A percentile compares a stretch with the other conserved stretches of the same genome.
Conservation (phyloP, 2,113 vertebrate species). For the Ardeotis arabs region DNA sequence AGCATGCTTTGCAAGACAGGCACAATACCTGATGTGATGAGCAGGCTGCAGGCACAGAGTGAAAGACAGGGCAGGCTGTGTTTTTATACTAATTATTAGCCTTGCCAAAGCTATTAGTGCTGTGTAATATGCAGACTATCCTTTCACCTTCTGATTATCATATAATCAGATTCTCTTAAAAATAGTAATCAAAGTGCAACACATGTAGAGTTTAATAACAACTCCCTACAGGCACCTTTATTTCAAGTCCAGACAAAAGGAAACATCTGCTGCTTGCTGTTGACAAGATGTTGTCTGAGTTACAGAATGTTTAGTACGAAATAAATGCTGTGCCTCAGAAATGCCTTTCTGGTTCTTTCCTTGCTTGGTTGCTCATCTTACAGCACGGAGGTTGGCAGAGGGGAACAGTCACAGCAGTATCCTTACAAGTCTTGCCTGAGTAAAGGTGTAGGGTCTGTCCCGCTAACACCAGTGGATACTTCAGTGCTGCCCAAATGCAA, state of each 20-base stretch:
- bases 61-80: neutral
- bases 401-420: neutral
- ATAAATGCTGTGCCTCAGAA: neutral
- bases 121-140: neutral
- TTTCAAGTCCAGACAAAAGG: slow-evolving; percentile 59
- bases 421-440: neutral
- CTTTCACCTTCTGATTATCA: neutral
- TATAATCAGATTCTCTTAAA: slow-evolving; percentile 28
- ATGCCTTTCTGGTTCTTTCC: neutral
- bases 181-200: slow-evolving; percentile 58
- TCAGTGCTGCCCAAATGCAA: neutral
- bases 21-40: neutral
- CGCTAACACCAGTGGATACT: neutral
- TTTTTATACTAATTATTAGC: slow-evolving; percentile 27
- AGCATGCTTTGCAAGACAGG: neutral
- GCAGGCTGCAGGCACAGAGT: neutral
- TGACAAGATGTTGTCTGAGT: slow-evolving; percentile 53
- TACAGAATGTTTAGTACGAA: neutral
- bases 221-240: slow-evolving; percentile 43
- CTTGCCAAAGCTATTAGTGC: neutral
- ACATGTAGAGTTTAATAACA: slow-evolving; percentile 43
- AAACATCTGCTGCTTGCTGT: slow-evolving; percentile 39
- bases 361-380: neutral
- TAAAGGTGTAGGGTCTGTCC: accelerated
- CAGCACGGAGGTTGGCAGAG: accelerated